Conservation (phyloP, 2,797 vertebrate species). For the Eulemur albifrons region DNA sequence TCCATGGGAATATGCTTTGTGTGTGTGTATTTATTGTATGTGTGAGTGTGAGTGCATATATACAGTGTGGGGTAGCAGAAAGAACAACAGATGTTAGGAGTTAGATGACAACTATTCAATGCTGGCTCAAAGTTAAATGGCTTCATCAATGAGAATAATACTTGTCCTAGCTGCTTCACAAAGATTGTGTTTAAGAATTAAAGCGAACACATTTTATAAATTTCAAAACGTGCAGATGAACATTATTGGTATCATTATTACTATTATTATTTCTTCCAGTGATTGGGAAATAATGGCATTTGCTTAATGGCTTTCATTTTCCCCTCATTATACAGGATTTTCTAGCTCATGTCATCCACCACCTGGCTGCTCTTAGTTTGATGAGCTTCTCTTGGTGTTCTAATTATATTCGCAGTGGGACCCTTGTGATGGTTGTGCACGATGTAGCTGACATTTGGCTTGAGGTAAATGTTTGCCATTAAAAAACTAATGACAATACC, state of each 20-base stretch:
- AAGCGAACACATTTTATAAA: slow-evolving; percentile 9
- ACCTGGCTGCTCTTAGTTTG: slow-evolving; percentile 91
- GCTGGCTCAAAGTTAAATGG: neutral
- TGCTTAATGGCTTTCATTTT: slow-evolving; percentile 29
- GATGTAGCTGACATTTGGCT: slow-evolving; percentile 94
- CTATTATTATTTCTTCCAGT: neutral
- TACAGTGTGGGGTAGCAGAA: neutral
- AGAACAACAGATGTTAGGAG: neutral
- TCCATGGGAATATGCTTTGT: neutral
- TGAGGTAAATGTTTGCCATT: slow-evolving; percentile 87
- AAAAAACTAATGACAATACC: neutral
- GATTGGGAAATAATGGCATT: neutral
- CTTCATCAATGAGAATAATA: neutral
- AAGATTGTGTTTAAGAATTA: slow-evolving; percentile 1
- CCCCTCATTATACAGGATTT: slow-evolving; percentile 88
- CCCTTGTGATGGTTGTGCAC: slow-evolving; percentile 92
- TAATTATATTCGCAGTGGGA: slow-evolving; percentile 95
- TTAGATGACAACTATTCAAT: neutral
- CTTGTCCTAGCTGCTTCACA: neutral
- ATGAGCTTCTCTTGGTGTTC: slow-evolving; percentile 94
- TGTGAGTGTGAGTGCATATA: neutral
- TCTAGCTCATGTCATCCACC: slow-evolving; percentile 93
- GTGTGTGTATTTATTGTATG: neutral
- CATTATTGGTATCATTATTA: neutral
- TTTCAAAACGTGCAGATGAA: neutral